Conservation (phyloP, 2,888 invertebrate genomes). For the Chaetogeoica ovagalla region DNA sequence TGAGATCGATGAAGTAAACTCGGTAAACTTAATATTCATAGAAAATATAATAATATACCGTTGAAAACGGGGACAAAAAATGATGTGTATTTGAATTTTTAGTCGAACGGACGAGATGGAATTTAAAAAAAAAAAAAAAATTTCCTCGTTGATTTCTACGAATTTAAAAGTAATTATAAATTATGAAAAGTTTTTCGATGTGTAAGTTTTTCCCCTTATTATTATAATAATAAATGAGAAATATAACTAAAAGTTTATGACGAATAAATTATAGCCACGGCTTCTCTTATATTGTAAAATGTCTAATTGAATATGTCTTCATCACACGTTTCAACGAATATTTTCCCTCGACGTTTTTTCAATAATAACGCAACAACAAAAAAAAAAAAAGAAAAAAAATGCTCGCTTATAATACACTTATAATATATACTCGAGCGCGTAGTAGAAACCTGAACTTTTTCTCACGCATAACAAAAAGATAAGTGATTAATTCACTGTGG, state of each 20-base stretch:
- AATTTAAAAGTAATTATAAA: constrained; percentile 12
- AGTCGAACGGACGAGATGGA: not conserved
- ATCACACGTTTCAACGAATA: not conserved
- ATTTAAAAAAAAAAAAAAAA: not conserved
- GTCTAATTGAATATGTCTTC: not conserved
- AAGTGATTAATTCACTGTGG: not conserved
- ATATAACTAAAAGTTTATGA: constrained; percentile 30
- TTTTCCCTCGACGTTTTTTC: not conserved
- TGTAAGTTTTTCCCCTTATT: constrained; percentile 4
- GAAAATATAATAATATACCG: not conserved
- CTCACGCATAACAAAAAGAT: not conserved
- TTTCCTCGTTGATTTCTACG: not conserved
- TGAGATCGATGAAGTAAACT: too few species aligned
- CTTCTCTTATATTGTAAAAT: not conserved
- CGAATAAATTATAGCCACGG: not conserved
- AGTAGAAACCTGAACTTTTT: constrained; percentile 1
- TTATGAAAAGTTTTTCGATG: constrained; percentile 6
- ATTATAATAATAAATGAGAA: constrained; percentile 18
- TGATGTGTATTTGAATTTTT: not conserved
- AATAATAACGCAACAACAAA: too few species aligned
- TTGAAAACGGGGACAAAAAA: too few species aligned
- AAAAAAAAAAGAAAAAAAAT: not conserved
- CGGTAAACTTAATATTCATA: too few species aligned
- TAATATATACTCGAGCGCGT: not conserved
- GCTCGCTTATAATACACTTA: not conserved